Evolutionary conservation across 2,888 invertebrate species (phyloP).

Genomic region (Dolichopus griseipennis): DNA sequence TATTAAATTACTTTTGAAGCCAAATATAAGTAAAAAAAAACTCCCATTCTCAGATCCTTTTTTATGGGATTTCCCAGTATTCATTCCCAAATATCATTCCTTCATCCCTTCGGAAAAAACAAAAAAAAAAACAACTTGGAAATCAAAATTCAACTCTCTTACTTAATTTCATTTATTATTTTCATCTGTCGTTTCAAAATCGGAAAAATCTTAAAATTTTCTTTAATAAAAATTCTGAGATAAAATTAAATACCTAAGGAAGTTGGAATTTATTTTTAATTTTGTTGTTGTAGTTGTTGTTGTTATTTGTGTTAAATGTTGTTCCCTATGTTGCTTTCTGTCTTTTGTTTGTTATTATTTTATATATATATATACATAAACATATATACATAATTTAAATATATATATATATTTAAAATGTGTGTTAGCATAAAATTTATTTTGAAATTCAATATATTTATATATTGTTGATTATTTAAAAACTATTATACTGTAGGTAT

Average conservation of each 20-base stretch:
- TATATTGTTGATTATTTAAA: too few relatives aligned
- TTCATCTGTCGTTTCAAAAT: not conserved
- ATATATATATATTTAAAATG: not conserved
- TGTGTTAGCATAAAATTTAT: not conserved
- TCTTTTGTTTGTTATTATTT: too few relatives aligned
- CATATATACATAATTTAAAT: too few relatives aligned
- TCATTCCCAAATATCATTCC: too few relatives aligned
- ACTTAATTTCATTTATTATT: not conserved
- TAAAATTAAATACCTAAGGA: not conserved
- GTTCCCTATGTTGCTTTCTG: too few relatives aligned
- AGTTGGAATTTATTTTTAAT: not conserved
- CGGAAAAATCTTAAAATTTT: not conserved
- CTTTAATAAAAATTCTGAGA: not conserved
- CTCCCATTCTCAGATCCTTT: not conserved
- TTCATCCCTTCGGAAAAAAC: too few relatives aligned
- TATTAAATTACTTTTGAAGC: slow-evolving; percentile 1
- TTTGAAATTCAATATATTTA: not conserved
- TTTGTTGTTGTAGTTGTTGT: not conserved
- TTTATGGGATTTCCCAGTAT: too few relatives aligned
- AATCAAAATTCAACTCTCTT: not conserved
- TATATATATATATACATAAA: too few relatives aligned
- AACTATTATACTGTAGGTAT: too few relatives aligned
- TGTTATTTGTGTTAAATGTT: too few relatives aligned
- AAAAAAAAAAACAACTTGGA: too few relatives aligned
- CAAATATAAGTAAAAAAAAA: not conserved